phyloP scores from a whole-genome alignment of 2,888 invertebrate species.

The Epicampocera succincta region DNA sequence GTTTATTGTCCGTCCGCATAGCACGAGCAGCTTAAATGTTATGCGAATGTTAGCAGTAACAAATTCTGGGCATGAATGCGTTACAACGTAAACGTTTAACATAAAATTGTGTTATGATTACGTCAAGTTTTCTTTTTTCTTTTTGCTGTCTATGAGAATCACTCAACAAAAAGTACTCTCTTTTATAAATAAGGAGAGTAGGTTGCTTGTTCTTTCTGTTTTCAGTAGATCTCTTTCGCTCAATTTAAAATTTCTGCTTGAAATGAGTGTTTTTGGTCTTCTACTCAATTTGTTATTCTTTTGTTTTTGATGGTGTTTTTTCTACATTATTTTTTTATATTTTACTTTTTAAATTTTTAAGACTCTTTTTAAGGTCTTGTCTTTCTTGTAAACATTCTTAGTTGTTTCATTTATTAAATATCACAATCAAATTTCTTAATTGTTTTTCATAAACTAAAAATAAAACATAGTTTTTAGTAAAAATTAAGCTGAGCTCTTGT shows the following conservation, averaged over 20 bases:
- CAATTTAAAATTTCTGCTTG: background rate
- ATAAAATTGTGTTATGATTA: slow-evolving; percentile 68
- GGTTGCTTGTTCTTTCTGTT: background rate
- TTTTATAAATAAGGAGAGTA: background rate
- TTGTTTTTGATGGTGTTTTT: slow-evolving; percentile 19
- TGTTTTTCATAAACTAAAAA: slow-evolving; percentile 42
- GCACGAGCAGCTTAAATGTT: slow-evolving; percentile 69
- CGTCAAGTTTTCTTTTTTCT: slow-evolving; percentile 32
- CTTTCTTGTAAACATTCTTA: slow-evolving; percentile 42
- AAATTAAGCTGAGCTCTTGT: slow-evolving; percentile 54
- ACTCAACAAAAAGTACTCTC: slow-evolving; percentile 1
- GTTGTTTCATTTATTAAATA: slow-evolving; percentile 59
- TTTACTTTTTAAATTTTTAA: slow-evolving; percentile 47
- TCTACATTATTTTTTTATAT: slow-evolving; percentile 13
- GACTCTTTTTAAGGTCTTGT: slow-evolving; percentile 65
- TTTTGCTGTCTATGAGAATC: slow-evolving; percentile 40
- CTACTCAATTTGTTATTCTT: slow-evolving; percentile 41
- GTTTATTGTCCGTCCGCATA: slow-evolving; percentile 67
- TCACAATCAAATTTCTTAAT: slow-evolving; percentile 61
- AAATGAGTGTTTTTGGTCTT: slow-evolving; percentile 32
- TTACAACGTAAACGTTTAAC: slow-evolving; percentile 69
- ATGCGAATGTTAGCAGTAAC: slow-evolving; percentile 58
- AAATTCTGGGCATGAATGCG: slow-evolving; percentile 61
- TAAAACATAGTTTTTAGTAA: slow-evolving; percentile 16
- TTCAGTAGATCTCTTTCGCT: slow-evolving; percentile 19